Percentiles rank a stretch among this genome's conserved stretches.
phyloP scores from a whole-genome alignment of 2,888 invertebrate species.

The Pristionchus mayeri region DNA sequence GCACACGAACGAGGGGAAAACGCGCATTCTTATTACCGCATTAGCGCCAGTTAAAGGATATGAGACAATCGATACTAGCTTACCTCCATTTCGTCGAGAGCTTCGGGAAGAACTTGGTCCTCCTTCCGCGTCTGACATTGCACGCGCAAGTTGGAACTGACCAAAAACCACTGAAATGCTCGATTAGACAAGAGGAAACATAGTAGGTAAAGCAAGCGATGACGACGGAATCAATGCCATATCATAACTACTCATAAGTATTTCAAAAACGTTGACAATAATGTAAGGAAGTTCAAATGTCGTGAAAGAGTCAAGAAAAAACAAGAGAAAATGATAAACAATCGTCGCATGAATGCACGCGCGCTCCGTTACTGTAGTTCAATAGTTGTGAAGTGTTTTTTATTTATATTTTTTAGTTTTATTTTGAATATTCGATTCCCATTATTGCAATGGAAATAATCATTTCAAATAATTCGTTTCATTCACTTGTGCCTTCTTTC shows the following conservation, averaged over 20 bases:
- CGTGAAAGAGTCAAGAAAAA: not conserved
- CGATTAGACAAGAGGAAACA: too few relatives aligned
- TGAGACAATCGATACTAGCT: not conserved
- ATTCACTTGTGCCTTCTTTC: not conserved
- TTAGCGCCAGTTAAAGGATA: too few relatives aligned
- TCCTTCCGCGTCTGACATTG: slow-evolving; percentile 21
- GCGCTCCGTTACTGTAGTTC: too few relatives aligned
- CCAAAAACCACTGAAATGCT: slow-evolving; percentile 17
- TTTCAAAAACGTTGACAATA: not conserved
- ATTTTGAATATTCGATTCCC: not conserved
- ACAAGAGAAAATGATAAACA: not conserved
- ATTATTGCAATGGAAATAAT: not conserved
- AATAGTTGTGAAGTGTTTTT: too few relatives aligned
- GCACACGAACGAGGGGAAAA: too few relatives aligned
- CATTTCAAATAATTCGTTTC: not conserved
- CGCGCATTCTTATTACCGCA: too few relatives aligned
- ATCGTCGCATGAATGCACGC: not conserved
- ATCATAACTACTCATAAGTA: too few relatives aligned
- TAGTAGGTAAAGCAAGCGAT: too few relatives aligned
- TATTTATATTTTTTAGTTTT: not conserved
- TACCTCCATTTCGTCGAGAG: slow-evolving; percentile 12
- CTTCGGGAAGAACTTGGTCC: slow-evolving; percentile 1
- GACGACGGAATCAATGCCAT: too few relatives aligned
- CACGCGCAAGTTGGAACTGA: not conserved
- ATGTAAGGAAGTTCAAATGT: not conserved